Conservation (phyloP, 1,140 invertebrate genomes). For the Drosophila takahashii region DNA sequence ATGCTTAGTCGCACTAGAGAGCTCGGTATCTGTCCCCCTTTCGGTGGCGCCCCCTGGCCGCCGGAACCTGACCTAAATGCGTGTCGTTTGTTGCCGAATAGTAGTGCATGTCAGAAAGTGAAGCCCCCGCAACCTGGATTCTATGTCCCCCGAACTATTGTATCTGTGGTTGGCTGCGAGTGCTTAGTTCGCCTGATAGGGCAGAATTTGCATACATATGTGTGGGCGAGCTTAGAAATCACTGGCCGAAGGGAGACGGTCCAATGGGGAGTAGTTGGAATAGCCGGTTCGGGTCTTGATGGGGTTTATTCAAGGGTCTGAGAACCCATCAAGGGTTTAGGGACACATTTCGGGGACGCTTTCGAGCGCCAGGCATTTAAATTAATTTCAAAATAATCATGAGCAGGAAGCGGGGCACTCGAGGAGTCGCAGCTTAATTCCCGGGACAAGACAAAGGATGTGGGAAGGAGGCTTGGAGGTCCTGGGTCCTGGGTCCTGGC, state of each 20-base stretch:
- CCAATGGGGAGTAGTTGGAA: constrained; percentile 5
- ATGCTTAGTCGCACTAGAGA: constrained; percentile 67
- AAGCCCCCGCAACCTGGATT: neutral
- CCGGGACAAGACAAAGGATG: constrained; percentile 21
- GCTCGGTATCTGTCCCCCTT: constrained; percentile 7
- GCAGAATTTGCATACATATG: constrained; percentile 73
- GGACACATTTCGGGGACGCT: neutral
- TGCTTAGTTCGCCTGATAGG: constrained; percentile 75
- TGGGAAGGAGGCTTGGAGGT: neutral
- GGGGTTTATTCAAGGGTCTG: too few species aligned
- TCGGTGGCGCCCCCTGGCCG: neutral
- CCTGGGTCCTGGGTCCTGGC: neutral
- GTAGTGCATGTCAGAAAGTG: constrained; percentile 25
- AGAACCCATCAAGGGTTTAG: neutral
- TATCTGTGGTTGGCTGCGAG: constrained; percentile 53
- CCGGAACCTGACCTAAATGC: constrained; percentile 67
- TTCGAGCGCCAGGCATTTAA: constrained; percentile 56
- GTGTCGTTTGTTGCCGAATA: constrained; percentile 70
- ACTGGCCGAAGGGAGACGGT: constrained; percentile 5
- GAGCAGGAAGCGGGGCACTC: constrained; percentile 45
- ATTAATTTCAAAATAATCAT: constrained; percentile 82
- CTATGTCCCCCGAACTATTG: neutral
- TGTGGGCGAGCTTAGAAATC: constrained; percentile 53
- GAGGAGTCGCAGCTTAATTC: constrained; percentile 18
- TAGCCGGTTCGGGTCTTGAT: too few species aligned